A percentile compares a stretch with the other conserved stretches of the same genome.
Evolutionary conservation across 2,888 invertebrate species (phyloP).

Genomic region (Andricus curvator): DNA sequence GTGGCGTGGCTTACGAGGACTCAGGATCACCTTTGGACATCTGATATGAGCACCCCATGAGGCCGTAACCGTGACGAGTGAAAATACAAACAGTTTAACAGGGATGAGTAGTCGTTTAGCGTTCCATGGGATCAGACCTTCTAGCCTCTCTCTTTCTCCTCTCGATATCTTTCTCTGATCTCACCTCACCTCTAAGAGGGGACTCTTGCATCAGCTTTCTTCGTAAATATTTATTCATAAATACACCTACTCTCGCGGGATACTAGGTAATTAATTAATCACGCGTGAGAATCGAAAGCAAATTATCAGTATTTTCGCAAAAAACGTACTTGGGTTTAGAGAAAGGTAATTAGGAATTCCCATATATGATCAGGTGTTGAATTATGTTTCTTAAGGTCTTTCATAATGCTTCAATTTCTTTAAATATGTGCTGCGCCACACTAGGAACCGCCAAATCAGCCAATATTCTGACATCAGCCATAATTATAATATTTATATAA

Average conservation of each 20-base stretch:
- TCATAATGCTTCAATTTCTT: too few relatives aligned
- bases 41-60: constrained; percentile 70
- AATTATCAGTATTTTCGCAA: not conserved
- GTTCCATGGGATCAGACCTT: constrained; percentile 60
- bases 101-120: constrained; percentile 75
- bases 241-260: not conserved
- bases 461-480: too few relatives aligned
- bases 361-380: not conserved
- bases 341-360: not conserved
- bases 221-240: constrained; percentile 13
- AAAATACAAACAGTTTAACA: constrained; percentile 76
- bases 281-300: not conserved
- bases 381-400: too few relatives aligned
- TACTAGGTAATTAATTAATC: not conserved
- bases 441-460: too few relatives aligned
- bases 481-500: too few relatives aligned
- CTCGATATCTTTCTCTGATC: constrained; percentile 42
- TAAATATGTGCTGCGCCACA: too few relatives aligned
- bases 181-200: constrained; percentile 25
- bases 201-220: not conserved
- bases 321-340: not conserved
- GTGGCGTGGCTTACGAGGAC: constrained; percentile 62
- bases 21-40: constrained; percentile 68
- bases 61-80: constrained; percentile 73
- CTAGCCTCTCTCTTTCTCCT: constrained; percentile 43